Percentiles rank a stretch among this genome's conserved stretches.
Conservation (phyloP, 2,888 invertebrate species). For the Psylliodes chrysocephalus region DNA sequence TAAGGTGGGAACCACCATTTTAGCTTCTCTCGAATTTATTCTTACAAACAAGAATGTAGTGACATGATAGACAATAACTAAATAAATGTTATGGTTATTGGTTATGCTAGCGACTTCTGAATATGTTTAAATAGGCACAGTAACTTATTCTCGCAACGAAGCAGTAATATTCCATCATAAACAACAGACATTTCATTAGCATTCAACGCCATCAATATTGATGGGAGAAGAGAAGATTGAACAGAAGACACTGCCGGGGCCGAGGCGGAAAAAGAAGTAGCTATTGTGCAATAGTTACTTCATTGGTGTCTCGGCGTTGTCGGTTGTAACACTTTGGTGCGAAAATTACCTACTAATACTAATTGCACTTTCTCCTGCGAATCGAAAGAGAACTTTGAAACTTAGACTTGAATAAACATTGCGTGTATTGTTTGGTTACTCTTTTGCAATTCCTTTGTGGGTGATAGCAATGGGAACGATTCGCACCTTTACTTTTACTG, state of each 20-base stretch:
- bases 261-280: conserved; percentile 41
- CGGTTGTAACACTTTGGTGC: conserved; percentile 53
- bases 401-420: conserved; percentile 30
- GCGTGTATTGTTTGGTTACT: conserved; percentile 17
- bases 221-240: conserved; percentile 8
- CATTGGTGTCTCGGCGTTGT: conserved; percentile 56
- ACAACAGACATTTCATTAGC: neutral
- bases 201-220: conserved; percentile 3
- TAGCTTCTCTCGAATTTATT: too few relatives aligned
- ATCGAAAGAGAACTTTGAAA: neutral
- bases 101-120: too few relatives aligned
- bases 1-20: too few relatives aligned
- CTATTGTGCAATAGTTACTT: conserved; percentile 58
- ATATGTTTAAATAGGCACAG: too few relatives aligned
- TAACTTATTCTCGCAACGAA: too few relatives aligned
- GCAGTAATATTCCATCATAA: neutral
- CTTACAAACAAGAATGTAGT: too few relatives aligned
- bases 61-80: too few relatives aligned
- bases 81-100: too few relatives aligned
- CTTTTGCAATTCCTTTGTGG: conserved; percentile 17
- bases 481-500: conserved; percentile 9
- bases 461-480: conserved; percentile 13
- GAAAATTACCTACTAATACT: conserved; percentile 28
- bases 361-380: conserved; percentile 5
- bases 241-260: conserved; percentile 21